Conservation (phyloP, 1,140 invertebrate species). For the Pseudoatta argentina region DNA sequence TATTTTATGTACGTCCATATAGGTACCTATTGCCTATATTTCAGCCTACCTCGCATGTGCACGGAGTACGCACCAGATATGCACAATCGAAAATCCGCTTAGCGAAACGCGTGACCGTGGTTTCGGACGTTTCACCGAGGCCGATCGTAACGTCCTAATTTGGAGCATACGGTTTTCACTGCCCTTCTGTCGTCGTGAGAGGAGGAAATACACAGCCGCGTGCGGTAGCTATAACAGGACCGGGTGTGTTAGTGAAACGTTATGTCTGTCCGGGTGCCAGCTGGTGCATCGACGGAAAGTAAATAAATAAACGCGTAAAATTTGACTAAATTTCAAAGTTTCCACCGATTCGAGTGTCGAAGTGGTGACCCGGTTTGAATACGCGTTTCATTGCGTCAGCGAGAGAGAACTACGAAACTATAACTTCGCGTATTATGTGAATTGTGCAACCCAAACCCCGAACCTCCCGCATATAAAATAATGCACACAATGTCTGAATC, state of each 20-base stretch:
- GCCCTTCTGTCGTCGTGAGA: slow-evolving; percentile 12
- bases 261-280: slow-evolving; percentile 64
- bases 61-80: neutral
- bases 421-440: neutral
- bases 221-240: slow-evolving; percentile 25
- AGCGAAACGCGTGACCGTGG: slow-evolving; percentile 68
- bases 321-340: slow-evolving; percentile 72
- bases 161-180: slow-evolving; percentile 57
- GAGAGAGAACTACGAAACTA: neutral
- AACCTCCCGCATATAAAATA: neutral
- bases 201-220: slow-evolving; percentile 50
- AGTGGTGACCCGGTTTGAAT: slow-evolving; percentile 17
- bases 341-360: slow-evolving; percentile 18
- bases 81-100: slow-evolving; percentile 72
- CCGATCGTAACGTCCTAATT: slow-evolving; percentile 71
- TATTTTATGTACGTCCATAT: neutral
- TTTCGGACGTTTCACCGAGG: slow-evolving; percentile 67
- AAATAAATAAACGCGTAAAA: slow-evolving; percentile 75
- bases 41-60: neutral
- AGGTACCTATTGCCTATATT: neutral
- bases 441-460: neutral
- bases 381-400: neutral
- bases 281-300: slow-evolving; percentile 69
- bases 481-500: neutral
- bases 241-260: slow-evolving; percentile 54